Base-by-base conservation (phyloP, 2,113 vertebrate species). In the Ptilonorhynchus violaceus region DNA sequence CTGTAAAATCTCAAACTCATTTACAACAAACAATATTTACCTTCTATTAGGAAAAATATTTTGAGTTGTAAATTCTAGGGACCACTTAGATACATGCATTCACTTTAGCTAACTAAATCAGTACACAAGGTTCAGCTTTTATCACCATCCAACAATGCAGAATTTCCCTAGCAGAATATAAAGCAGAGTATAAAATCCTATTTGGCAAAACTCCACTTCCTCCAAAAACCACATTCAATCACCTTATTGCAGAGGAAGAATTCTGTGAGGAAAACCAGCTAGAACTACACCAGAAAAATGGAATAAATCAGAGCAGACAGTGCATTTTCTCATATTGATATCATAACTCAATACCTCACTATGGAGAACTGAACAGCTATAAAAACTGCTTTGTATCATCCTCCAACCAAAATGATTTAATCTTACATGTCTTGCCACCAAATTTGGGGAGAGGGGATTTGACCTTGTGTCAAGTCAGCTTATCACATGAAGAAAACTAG, bases 401-500 rank as follows among this genome's bases (percentile, higher is more conserved):
- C 53, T 35, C 15, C 60, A 91, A 46, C 5, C 4, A 22, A 73
- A 84, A 56, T 56, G 11, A 80, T 60, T 55, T 75, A 39, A 79
- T 62, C 13, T 35, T 56, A 11, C 3, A 1, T 2, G 58, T 64
- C 5, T 30, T 13, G 9, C 2, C 7, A 18, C 28, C 13, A 47
- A 68, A 44, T 41, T 53, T 7, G 21, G 13, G 22, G 25, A 37
- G 75, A 85, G 60, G 4, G 7, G 4, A 42, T 77, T 91, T 87
- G 59, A 62, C 49, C 16, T 50, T 62, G 11, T 41, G 24, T 23
- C 62, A 63, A 52, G 19, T 64, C 39, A 69, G 4, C 2, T 84
- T 50, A 91, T 33, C 3, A 2, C 14, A 24, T 24, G 6, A 80
- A 66, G 30, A 80, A 15, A 86, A 49, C 7, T 42, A 92, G 15